These are phyloP conservation scores for Oegoconia quadripuncta DNA, from an alignment of 2,888 invertebrate genomes.

Conservation along the genomic window DNA sequence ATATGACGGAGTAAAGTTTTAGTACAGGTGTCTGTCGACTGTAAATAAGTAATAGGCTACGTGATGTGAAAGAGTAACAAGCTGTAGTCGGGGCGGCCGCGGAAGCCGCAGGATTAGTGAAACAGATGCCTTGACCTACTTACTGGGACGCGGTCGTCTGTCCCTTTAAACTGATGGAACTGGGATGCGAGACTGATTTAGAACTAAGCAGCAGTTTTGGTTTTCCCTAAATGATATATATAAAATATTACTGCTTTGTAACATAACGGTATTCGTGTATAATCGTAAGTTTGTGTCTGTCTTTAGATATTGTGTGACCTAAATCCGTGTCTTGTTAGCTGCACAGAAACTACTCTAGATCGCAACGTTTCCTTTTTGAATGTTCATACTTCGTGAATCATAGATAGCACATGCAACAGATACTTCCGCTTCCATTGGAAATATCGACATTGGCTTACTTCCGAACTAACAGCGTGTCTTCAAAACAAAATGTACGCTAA, in stretches of 20 bases:
- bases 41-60: conserved; percentile 4
- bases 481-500: conserved; percentile 27
- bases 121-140: conserved; percentile 10
- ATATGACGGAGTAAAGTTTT: background rate
- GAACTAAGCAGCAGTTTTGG: background rate
- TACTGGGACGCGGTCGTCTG: background rate
- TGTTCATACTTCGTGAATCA: too few species aligned
- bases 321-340: too few species aligned
- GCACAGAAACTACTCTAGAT: too few species aligned
- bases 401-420: too few species aligned
- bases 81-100: background rate
- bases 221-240: too few species aligned
- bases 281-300: too few species aligned
- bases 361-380: too few species aligned
- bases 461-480: background rate
- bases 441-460: conserved; percentile 1
- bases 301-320: too few species aligned
- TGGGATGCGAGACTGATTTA: too few species aligned
- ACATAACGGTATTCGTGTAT: too few species aligned
- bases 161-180: background rate
- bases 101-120: conserved; percentile 4
- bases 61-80: conserved; percentile 1
- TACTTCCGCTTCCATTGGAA: background rate
- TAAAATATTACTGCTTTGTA: too few species aligned
- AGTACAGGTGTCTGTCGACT: background rate